Base-by-base conservation (phyloP, 2,113 vertebrate species). In the Eublepharis macularius region DNA sequence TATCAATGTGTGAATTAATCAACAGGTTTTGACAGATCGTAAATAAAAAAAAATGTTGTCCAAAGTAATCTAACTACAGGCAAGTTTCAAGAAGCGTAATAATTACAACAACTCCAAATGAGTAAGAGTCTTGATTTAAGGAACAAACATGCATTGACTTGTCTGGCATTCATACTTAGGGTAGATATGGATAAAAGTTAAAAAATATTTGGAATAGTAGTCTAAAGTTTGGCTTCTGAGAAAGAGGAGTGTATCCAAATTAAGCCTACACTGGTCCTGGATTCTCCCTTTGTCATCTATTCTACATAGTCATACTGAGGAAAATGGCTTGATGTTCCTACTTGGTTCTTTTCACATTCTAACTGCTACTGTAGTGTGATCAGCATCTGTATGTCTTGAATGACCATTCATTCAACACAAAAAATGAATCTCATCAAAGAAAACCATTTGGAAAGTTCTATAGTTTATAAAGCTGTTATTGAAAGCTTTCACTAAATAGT, bases 51-150 rank as follows among this genome's bases (percentile, higher is more conserved):
- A 60, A 63, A 63, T n/a, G n/a, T 87, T 90, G 65, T 84, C 88
- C 91, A 90, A 88, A 68, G 77, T 54, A 87, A 69, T 57, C 89
- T 73, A 90, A 91, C 70, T 68, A 92, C 92, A 90, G 26, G 2
- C 65, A 89, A 92, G 82, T 81, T 88, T 70, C 9, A 36, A 12
- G 36, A 36, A 34, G 24, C 88, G 41, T 41, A 49, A 78, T 77
- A 90, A 88, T 90, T 89, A 87, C 81, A 21, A 82, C 4, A 21
- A 82, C 4, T 7, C 34, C 26, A 83, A 29, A 76, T 10, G 76
- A 88, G 88, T 69, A 3, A 87, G 41, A 11, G 4, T 54, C 4
- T 7, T 4, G 4, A 85, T 83, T 49, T 70, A 26, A 80, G 43
- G 65, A 78, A 57, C 26, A 85, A 85, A 82, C 26, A 80, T 45